Base-by-base conservation (phyloP, 2,888 invertebrate species). In the Archips xylosteana region DNA sequence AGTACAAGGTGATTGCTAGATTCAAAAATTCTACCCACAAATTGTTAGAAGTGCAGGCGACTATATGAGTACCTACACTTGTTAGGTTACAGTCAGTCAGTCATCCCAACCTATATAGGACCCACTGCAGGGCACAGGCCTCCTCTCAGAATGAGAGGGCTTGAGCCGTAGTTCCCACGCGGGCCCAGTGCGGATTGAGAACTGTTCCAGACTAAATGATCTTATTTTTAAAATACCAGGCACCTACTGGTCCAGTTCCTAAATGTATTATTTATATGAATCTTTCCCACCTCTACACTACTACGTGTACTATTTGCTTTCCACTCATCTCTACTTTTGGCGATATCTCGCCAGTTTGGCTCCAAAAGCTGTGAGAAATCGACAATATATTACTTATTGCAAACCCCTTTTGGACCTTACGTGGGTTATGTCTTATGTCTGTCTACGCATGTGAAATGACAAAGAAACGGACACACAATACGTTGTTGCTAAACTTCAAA, bases 401-500 rank as follows among this genome's bases (percentile, higher is more conserved):
- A 23, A 23, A 54, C 15, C 9, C 54, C 15, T 49, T 54, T 9
- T 15, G 8, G 8, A 54, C 23, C 54, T 54, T 23, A n/a, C 23
- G 6, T 51, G 3, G 45, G 12, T 12, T 45, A 12, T 12, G 39
- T 39, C 4, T 12, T 45, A 12, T 12, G 39, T 39, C 4, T 4
- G 39, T 12, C 54, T 23, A 23, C 36, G 12, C 34, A 36, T 10
- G 34, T 36, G 23, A 54, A 23, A 23, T 23, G 54, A 54, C 54
- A 54, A 54, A 54, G 57, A 10, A 12, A 57, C 57, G 12, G 12
- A 3, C 57, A 57, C 13, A 57, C 54, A 23, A 54, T 32, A 12
- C 9, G 12, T 57, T 57, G 57, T 57, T 57, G 57, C 57, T 57
- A 57, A 57, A 57, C 57, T 57, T 57, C 12, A 57, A 57, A 57